A percentile compares a stretch with the other conserved stretches of the same genome.
phyloP scores from a whole-genome alignment of 2,113 vertebrate species.

The Onychostruthus taczanowskii region DNA sequence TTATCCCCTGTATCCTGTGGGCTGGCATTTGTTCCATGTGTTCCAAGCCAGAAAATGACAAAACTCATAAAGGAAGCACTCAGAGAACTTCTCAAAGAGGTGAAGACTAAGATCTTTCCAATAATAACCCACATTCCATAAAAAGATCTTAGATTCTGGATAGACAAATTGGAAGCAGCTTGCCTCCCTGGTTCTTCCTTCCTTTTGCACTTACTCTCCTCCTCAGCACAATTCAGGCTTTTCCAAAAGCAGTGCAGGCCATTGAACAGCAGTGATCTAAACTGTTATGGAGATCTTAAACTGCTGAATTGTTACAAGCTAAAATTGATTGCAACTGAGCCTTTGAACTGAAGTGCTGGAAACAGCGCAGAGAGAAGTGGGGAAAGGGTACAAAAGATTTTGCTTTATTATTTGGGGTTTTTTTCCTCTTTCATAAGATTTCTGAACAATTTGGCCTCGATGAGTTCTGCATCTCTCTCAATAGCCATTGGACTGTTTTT shows the following conservation, averaged over 20 bases:
- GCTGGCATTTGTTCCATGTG: neutral
- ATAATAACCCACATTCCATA: neutral
- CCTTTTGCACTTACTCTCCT: neutral
- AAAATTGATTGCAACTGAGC: constrained; percentile 56
- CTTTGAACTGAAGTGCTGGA: neutral
- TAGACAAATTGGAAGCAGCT: neutral
- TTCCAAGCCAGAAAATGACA: neutral
- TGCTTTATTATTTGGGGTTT: neutral
- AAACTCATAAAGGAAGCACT: neutral
- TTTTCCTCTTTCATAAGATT: neutral
- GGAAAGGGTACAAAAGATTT: neutral
- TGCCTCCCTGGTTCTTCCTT: neutral
- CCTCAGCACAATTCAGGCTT: neutral
- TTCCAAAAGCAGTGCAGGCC: constrained; percentile 29
- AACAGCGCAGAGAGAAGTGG: neutral
- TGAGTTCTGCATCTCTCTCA: neutral
- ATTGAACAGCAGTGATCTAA: constrained; percentile 41
- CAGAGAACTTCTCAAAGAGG: neutral
- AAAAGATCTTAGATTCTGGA: neutral
- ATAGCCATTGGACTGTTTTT: neutral
- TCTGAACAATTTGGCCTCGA: neutral
- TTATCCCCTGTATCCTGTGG: neutral
- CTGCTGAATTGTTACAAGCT: constrained; percentile 53
- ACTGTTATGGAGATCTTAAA: constrained; percentile 52
- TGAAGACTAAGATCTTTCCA: neutral